Percentiles rank a stretch among this genome's conserved stretches.
Conservation (phyloP, 2,113 vertebrate species). For the Leptobrachium ailaonicum region DNA sequence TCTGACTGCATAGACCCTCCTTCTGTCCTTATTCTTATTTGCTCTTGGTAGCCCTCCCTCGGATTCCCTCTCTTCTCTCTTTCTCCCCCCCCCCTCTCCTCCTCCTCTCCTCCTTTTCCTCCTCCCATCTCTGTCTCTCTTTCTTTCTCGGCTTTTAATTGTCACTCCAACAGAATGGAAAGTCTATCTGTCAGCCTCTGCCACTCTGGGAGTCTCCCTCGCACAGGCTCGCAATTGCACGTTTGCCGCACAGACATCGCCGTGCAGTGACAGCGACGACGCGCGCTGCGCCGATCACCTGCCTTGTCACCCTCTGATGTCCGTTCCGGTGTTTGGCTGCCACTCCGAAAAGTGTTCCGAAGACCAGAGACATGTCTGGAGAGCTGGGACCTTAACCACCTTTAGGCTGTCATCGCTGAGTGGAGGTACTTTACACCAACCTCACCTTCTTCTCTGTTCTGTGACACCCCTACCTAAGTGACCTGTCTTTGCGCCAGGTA, state of each 20-base stretch:
- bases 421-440: neutral
- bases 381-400: slow-evolving; percentile 21
- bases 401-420: slow-evolving; percentile 10
- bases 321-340: slow-evolving; percentile 1
- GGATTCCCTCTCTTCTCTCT: slow-evolving; percentile 9
- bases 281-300: neutral
- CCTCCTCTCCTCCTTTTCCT: slow-evolving; percentile 1
- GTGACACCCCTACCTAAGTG: neutral
- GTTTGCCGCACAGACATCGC: slow-evolving; percentile 4
- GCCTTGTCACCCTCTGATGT: slow-evolving; percentile 1
- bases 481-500: neutral
- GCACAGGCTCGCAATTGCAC: slow-evolving; percentile 8
- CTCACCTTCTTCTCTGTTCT: slow-evolving; percentile 3
- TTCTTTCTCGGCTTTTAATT: slow-evolving; percentile 23
- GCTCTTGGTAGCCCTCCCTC: neutral
- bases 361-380: slow-evolving; percentile 5
- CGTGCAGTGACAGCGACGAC: neutral
- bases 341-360: slow-evolving; percentile 10
- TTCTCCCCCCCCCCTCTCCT: slow-evolving; percentile 6
- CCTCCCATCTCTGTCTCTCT: neutral
- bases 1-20: slow-evolving; percentile 26
- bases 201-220: slow-evolving; percentile 24
- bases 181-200: slow-evolving; percentile 45
- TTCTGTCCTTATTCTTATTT: slow-evolving; percentile 11
- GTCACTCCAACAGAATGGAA: slow-evolving; percentile 44